Conservation (phyloP, 1,140 invertebrate genomes). For the Drosophila lacertosa region DNA sequence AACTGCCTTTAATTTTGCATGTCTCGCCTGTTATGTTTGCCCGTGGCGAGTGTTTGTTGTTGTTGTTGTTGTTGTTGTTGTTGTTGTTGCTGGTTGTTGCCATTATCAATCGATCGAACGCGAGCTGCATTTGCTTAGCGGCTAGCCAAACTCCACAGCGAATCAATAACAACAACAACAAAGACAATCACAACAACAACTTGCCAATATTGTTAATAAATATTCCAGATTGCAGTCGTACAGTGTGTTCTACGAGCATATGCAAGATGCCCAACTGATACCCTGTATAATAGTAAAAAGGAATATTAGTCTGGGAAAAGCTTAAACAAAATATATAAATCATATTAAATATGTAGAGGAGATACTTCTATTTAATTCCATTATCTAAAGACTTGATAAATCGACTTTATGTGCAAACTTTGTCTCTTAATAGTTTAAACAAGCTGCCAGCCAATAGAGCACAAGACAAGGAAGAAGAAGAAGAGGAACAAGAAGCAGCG, state of each 20-base stretch:
- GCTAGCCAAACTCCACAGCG: conserved; percentile 41
- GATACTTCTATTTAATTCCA: no score
- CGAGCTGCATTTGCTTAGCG: conserved; percentile 79
- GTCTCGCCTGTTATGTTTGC: conserved; percentile 54
- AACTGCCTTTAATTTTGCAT: conserved; percentile 53
- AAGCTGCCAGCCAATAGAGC: conserved; percentile 1
- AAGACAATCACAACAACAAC: conserved; percentile 26
- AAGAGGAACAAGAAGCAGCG: background rate
- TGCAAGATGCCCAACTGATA: conserved; percentile 34
- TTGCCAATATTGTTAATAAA: conserved; percentile 75
- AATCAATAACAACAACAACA: conserved; percentile 51
- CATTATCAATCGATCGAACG: conserved; percentile 81
- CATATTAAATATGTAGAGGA: no score
- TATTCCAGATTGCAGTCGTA: conserved; percentile 66
- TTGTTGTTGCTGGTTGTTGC: conserved; percentile 55
- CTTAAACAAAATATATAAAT: background rate
- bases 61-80: conserved; percentile 40
- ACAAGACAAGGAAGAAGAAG: background rate
- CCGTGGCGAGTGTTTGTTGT: conserved; percentile 60
- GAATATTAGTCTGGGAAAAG: background rate
- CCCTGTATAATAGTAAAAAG: conserved; percentile 9
- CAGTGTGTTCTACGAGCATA: conserved; percentile 42
- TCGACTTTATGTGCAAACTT: background rate
- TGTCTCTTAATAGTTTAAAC: conserved; percentile 1
- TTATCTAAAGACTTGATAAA: background rate